Conservation (phyloP, 2,888 invertebrate genomes). For the Lepidocyrtoides sp. region DNA sequence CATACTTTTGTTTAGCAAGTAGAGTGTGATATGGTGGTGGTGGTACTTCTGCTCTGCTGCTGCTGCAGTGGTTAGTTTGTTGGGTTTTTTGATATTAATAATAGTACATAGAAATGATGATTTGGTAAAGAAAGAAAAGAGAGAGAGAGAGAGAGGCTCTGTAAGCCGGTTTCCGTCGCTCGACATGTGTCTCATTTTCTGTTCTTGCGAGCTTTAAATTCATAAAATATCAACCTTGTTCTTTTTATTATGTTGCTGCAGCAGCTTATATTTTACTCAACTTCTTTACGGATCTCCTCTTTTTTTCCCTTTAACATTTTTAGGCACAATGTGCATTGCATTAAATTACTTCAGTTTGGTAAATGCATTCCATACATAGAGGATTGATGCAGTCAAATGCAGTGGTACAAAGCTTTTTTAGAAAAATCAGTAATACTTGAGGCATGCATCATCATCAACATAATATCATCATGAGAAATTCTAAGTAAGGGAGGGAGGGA, state of each 20-base stretch:
- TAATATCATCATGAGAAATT: conserved; percentile 72
- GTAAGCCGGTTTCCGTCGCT: conserved; percentile 81
- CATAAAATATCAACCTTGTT: conserved; percentile 79
- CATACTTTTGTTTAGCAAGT: conserved; percentile 52
- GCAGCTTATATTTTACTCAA: conserved; percentile 10
- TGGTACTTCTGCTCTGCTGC: too few relatives aligned
- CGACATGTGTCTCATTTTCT: conserved; percentile 80
- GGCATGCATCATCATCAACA: conserved; percentile 50
- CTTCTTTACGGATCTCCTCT: conserved; percentile 74
- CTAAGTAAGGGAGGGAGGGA: conserved; percentile 76
- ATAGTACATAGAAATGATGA: conserved; percentile 49
- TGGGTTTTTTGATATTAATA: conserved; percentile 56
- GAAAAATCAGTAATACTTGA: conserved; percentile 52
- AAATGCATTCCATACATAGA: conserved; percentile 38
- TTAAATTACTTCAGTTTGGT: conserved; percentile 33
- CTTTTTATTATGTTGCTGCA: conserved; percentile 71
- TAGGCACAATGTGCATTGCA: conserved; percentile 52
- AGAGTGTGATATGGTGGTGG: neutral
- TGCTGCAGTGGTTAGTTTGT: conserved; percentile 37
- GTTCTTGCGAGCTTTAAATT: conserved; percentile 76
- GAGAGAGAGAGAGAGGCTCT: conserved; percentile 45
- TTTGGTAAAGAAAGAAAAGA: conserved; percentile 24
- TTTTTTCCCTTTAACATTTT: conserved; percentile 80
- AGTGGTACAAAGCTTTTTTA: neutral
- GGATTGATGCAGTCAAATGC: conserved; percentile 27